Percentiles rank a stretch among this genome's conserved stretches.
Evolutionary conservation across 2,797 vertebrate species (phyloP).

Genomic region (Muscicapa striata): DNA sequence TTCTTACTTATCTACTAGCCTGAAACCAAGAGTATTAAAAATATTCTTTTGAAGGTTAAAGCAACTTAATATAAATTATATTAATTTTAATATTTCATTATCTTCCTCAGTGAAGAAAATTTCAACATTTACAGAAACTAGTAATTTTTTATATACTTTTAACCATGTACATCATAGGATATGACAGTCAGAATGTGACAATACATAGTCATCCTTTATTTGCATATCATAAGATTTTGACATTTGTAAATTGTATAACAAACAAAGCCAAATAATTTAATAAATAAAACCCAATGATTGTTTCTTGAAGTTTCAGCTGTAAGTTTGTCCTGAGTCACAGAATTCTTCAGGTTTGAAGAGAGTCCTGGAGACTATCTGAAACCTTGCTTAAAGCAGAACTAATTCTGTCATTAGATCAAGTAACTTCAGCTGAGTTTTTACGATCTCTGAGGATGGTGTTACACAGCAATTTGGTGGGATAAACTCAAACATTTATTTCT

Average conservation of each 20-base stretch:
- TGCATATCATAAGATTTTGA: not conserved
- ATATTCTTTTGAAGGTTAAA: not conserved
- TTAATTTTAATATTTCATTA: not conserved
- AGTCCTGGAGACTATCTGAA: not conserved
- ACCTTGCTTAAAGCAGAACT: not conserved
- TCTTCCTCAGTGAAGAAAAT: not conserved
- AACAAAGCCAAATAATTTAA: not conserved
- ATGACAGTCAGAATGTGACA: not conserved
- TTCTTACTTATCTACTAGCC: not conserved
- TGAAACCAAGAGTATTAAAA: not conserved
- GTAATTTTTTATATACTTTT: not conserved
- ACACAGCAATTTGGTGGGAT: rapidly evolving
- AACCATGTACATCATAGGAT: not conserved
- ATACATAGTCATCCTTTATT: not conserved
- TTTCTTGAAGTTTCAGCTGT: not conserved
- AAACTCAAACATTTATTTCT: not conserved
- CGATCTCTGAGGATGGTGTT: not conserved
- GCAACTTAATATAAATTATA: not conserved
- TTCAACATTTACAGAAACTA: not conserved
- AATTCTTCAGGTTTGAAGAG: not conserved
- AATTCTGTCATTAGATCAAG: not conserved
- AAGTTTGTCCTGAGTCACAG: not conserved
- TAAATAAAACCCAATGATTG: not conserved
- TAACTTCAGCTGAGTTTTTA: not conserved
- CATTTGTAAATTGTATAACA: not conserved